Conservation (phyloP, 2,113 vertebrate genomes). For the Mugil cephalus region DNA sequence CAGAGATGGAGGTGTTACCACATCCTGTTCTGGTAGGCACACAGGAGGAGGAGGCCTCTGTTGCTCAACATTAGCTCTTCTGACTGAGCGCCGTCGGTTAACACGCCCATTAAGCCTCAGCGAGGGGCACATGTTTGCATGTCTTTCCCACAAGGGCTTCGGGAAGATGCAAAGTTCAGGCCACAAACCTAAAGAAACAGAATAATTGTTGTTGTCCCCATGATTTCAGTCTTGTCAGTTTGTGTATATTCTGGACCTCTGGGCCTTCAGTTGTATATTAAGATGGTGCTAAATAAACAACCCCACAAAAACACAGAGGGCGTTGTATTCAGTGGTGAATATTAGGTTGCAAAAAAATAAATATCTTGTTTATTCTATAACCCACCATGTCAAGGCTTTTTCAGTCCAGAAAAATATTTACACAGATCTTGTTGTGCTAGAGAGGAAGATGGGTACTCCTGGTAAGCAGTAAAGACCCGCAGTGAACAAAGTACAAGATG, state of each 20-base stretch:
- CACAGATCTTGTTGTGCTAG: neutral
- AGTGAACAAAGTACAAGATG: neutral
- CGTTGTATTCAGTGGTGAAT: neutral
- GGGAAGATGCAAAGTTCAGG: too few species aligned
- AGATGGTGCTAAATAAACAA: neutral
- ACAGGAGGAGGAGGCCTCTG: constrained; percentile 45
- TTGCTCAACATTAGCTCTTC: constrained; percentile 60
- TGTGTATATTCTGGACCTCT: too few species aligned
- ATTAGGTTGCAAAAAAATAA: neutral
- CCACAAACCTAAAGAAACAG: too few species aligned
- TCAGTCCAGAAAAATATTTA: constrained; percentile 23
- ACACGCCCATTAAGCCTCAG: constrained; percentile 13
- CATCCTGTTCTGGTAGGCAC: constrained; percentile 78
- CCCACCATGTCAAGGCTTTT: neutral
- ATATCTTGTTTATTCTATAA: neutral
- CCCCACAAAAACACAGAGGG: too few species aligned
- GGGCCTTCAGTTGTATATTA: neutral
- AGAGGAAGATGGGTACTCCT: neutral
- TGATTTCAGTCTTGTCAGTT: too few species aligned
- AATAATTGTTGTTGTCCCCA: too few species aligned
- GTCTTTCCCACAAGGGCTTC: too few species aligned
- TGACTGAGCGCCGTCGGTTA: constrained; percentile 4
- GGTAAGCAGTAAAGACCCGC: neutral
- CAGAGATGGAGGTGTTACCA: constrained; percentile 68
- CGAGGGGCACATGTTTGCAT: too few species aligned